Evolutionary conservation across 2,888 invertebrate genomes (phyloP), one percentile per base, ranked within the genome.

Genomic region (Synanthedon vespiformis): DNA sequence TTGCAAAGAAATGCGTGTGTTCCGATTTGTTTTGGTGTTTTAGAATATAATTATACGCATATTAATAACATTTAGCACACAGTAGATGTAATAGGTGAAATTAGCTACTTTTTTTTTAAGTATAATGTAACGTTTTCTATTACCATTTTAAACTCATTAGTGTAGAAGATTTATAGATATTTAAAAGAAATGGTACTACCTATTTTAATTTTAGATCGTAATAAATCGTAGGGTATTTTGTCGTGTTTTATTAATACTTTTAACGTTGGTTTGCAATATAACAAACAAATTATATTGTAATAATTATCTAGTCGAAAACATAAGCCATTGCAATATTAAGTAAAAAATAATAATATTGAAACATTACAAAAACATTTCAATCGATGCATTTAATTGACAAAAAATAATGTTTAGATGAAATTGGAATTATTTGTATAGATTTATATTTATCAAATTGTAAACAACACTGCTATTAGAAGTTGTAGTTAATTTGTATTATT

Each of bases 241-340:
- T 44, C 14, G 44, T 44, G 44, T 13, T 13, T 22, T 44, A 12
- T 22, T 44, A 12, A 16, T 50, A 50, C 40, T 56, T 55, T 57
- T 56, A 59, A 54, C 56, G 51, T 53, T 54, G 47, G 49, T 58
- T 44, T 44, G 44, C 44, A 44, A 44, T 44, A 44, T 44, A 44
- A 8, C 6, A 44, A 44, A 44, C 5, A 44, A 44, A 13, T 44
- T 44, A 44, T 44, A 44, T 78, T 70, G 76, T 81, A 81, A 78
- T 77, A 74, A 80, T 77, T 68, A 77, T 87, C 87, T 87, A 87
- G 87, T 87, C 87, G 85, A 70, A 83, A 82, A 74, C 78, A 77
- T 77, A 78, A 80, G 87, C 87, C 86, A 87, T 87, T 84, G 83
- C 84, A 87, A 84, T 85, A 83, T 76, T 69, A 68, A 73, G 72